These are phyloP conservation scores for Speoplatyrhinus poulsoni DNA, from an alignment of 2,113 vertebrate genomes.

Conservation along the genomic window DNA sequence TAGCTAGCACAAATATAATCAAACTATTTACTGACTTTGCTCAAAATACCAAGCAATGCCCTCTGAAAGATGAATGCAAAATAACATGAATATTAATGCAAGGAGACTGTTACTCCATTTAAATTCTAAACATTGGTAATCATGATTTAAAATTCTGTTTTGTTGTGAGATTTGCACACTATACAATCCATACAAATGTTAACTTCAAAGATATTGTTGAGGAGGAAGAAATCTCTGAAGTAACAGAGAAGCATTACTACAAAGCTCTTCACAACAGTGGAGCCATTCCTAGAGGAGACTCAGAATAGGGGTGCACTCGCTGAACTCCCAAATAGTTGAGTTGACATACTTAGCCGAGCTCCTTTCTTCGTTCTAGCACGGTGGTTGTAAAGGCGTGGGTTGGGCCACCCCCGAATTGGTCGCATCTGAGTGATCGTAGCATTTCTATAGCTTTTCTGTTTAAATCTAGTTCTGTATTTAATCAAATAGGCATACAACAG, in stretches of 20 bases:
- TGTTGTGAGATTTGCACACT: conserved; percentile 28
- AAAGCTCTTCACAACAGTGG: conserved; percentile 22
- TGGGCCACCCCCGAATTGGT: too few species aligned
- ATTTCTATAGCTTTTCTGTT: too few species aligned
- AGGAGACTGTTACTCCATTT: conserved; percentile 40
- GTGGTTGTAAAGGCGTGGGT: too few species aligned
- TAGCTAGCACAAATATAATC: conserved; percentile 18
- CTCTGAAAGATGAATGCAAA: conserved; percentile 43
- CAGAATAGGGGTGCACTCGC: conserved; percentile 15
- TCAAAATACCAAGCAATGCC: conserved; percentile 25
- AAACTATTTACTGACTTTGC: conserved; percentile 36
- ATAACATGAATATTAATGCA: conserved; percentile 61
- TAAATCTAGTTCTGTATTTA: too few species aligned
- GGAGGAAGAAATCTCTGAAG: conserved; percentile 52
- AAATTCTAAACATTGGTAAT: conserved; percentile 51
- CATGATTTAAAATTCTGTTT: conserved; percentile 59
- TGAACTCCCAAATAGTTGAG: conserved; percentile 24
- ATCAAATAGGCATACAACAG: too few species aligned
- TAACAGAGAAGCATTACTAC: conserved; percentile 27
- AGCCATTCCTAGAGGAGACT: conserved; percentile 34
- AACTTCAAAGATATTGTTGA: conserved; percentile 53
- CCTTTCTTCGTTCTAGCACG: conserved; percentile 8
- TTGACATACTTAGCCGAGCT: conserved; percentile 2
- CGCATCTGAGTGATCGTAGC: too few species aligned
- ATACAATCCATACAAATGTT: conserved; percentile 43